These are phyloP conservation scores for Neostethus bicornis DNA, from an alignment of 2,797 vertebrate species.

Conservation along the genomic window DNA sequence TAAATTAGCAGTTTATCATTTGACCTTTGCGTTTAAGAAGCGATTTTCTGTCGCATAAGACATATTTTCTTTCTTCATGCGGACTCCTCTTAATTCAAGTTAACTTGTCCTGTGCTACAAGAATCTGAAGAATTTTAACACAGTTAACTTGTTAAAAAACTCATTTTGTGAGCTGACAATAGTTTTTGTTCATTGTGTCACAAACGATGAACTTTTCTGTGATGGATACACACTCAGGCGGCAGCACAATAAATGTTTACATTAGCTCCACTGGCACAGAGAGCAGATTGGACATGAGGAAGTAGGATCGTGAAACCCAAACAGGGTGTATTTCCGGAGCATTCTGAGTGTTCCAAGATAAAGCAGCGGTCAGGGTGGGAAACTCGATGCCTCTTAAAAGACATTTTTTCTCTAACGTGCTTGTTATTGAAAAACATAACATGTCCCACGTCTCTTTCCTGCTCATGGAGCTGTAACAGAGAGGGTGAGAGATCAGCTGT, in stretches of 20 bases:
- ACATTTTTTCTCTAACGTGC: conserved; percentile 52
- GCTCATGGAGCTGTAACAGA: conserved; percentile 31
- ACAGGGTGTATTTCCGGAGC: conserved; percentile 68
- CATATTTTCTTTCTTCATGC: conserved; percentile 27
- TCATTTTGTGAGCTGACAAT: conserved; percentile 52
- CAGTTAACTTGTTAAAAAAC: conserved; percentile 71
- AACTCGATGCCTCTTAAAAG: conserved; percentile 71
- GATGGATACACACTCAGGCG: conserved; percentile 64
- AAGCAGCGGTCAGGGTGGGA: conserved; percentile 61
- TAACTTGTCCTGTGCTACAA: conserved; percentile 52
- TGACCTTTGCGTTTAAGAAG: conserved; percentile 19
- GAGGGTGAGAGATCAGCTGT: conserved; percentile 54
- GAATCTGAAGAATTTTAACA: conserved; percentile 65
- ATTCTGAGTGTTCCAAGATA: conserved; percentile 67
- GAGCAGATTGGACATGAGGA: conserved; percentile 67
- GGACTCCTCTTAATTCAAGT: conserved; percentile 54
- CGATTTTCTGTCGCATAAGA: conserved; percentile 36
- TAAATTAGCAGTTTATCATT: conserved; percentile 14
- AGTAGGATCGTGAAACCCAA: conserved; percentile 66
- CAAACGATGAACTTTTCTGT: conserved; percentile 30
- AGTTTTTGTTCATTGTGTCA: conserved; percentile 49
- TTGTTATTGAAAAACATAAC: conserved; percentile 52
- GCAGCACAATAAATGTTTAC: conserved; percentile 72
- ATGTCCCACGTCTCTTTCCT: conserved; percentile 42
- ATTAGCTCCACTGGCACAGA: conserved; percentile 59